Percentiles rank a stretch among this genome's conserved stretches.
Evolutionary conservation across 2,888 invertebrate species (phyloP).

Genomic region (Oasisia sp.): DNA sequence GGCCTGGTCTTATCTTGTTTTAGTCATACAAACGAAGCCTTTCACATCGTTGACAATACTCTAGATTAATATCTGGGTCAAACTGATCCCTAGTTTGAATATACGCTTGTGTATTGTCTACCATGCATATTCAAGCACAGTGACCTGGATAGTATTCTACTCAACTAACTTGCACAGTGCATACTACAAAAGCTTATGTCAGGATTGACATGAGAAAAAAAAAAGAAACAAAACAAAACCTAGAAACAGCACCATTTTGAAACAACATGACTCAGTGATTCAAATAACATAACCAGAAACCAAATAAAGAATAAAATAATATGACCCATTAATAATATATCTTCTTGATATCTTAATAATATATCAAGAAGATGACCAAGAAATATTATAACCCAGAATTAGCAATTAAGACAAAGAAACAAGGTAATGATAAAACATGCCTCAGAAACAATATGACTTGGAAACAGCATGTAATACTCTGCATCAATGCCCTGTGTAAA

Average conservation of each 20-base stretch:
- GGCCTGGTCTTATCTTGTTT: background rate
- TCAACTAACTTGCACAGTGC: background rate
- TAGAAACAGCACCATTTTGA: background rate
- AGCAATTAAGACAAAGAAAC: too few relatives aligned
- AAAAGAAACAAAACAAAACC: background rate
- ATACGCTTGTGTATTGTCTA: too few relatives aligned
- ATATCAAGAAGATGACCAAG: too few relatives aligned
- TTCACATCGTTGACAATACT: background rate
- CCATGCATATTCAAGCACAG: background rate
- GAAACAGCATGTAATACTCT: background rate
- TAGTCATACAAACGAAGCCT: background rate
- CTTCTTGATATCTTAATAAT: too few relatives aligned
- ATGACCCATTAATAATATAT: too few relatives aligned
- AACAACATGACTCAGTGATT: background rate
- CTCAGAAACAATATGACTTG: background rate
- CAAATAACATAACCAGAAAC: too few relatives aligned
- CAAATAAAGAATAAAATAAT: too few relatives aligned
- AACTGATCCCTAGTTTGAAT: too few relatives aligned
- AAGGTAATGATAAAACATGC: too few relatives aligned
- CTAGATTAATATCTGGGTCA: background rate
- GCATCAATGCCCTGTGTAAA: background rate
- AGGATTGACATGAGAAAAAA: background rate
- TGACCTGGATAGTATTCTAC: background rate
- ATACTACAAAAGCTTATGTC: background rate
- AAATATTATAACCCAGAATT: too few relatives aligned